Conservation (phyloP, 2,888 invertebrate species). For the Heliconius ethilla region DNA sequence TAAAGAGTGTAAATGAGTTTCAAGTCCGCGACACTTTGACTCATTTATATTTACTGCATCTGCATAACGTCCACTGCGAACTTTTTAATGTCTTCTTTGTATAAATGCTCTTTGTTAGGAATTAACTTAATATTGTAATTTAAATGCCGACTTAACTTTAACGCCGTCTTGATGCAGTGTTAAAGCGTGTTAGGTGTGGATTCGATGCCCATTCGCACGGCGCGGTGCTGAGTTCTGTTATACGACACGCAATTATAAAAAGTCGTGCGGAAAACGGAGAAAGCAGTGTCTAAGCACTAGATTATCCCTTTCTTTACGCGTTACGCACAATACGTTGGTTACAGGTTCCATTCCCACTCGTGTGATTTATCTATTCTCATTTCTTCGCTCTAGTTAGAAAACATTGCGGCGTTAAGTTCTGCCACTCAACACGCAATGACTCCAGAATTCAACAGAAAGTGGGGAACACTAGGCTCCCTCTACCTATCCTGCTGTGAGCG, state of each 20-base stretch:
- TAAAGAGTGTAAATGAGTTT: constrained; percentile 25
- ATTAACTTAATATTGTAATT: constrained; percentile 23
- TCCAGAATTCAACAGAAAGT: no score
- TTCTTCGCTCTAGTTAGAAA: no score
- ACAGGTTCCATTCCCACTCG: no score
- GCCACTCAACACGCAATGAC: no score
- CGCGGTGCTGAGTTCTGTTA: not conserved
- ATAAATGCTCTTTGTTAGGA: constrained; percentile 21
- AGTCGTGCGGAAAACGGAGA: no score
- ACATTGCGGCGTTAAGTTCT: no score
- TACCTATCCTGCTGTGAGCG: no score
- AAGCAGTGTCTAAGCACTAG: no score
- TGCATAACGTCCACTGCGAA: constrained; percentile 29
- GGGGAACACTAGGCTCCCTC: no score
- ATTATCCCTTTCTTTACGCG: no score
- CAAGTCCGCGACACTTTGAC: constrained; percentile 20
- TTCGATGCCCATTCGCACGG: not conserved
- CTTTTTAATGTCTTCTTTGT: constrained; percentile 26
- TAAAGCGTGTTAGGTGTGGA: not conserved
- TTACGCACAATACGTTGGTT: no score
- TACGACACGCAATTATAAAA: not conserved
- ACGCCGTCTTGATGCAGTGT: not conserved
- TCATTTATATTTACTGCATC: constrained; percentile 25
- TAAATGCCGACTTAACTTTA: not conserved
- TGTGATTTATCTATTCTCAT: no score